Evolutionary conservation across 23 tunicate species (phyloP), one percentile per base, ranked within the genome.

Genomic region (Styela plicata): DNA sequence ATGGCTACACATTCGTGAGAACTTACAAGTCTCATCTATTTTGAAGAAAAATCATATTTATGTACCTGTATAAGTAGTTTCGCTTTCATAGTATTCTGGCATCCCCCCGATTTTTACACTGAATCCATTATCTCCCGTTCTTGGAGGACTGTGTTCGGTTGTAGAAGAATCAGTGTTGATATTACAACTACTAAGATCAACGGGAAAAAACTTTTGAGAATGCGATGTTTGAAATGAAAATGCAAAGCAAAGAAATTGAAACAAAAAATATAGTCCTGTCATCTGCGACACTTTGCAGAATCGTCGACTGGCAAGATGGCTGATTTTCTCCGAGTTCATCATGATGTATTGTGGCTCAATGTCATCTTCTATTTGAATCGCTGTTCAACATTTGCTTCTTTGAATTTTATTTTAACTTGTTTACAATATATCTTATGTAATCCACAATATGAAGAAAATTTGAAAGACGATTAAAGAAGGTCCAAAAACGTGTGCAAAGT

Each of bases 81-180:
- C 84, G 3, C 92, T 85, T 74, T 74, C 74, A 69, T 84, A 92
- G 65, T 24, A 53, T 76, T 84, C 79, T 0, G 89, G 92, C 2
- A 36, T 78, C 18, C 97, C 97, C 36, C 82, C 92, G 34, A 92
- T 36, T 63, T 64, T 66, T 24, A 92, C 23, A n/a, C 67, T 83
- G 62, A 83, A 92, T 31, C 92, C 97, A 76, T 85, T 82, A 74
- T 92, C 82, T 27, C 92, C 92, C 19, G 31, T 31, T 2, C 85
- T 33, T 29, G 89, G 89, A 22, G 37, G 30, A 2, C 74, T 13
- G 13, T 5, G 13, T 7, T 44, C 57, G 57, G 57, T 7, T 44
- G 10, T 7, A 44, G 57, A 5, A 44, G 57, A 13, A 5, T 44
- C 57, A 13, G 57, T 44, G 57, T 44, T 44, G 57, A 44, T 5